Evolutionary conservation across 2,113 vertebrate genomes (phyloP).

Genomic region (Cepphus grylle): DNA sequence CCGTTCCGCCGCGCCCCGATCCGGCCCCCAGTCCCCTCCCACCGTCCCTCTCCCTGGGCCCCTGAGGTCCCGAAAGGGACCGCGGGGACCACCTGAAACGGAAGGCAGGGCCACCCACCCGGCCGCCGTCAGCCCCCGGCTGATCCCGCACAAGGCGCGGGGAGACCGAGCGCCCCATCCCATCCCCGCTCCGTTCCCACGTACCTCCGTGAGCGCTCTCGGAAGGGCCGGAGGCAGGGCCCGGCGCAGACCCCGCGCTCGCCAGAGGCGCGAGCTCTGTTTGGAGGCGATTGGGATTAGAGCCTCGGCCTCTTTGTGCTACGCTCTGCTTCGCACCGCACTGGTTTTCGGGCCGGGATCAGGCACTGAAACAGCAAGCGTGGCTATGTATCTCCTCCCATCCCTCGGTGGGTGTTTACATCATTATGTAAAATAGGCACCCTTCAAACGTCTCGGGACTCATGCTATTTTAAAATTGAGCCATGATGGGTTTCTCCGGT

Average conservation of each 20-base stretch:
- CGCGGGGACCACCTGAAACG: slow-evolving; percentile 70
- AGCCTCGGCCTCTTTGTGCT: slow-evolving; percentile 12
- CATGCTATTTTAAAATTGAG: slow-evolving; percentile 29
- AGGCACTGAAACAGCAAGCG: background rate
- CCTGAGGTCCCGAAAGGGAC: slow-evolving; percentile 66
- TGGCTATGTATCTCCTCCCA: slow-evolving; percentile 41
- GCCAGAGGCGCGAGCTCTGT: background rate
- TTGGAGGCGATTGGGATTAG: background rate
- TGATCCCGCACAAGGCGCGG: slow-evolving; percentile 45
- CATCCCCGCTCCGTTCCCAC: slow-evolving; percentile 46
- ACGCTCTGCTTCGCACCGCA: background rate
- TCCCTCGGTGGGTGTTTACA: slow-evolving; percentile 55
- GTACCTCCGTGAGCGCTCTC: slow-evolving; percentile 50
- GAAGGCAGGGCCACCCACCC: slow-evolving; percentile 71
- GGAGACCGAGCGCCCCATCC: slow-evolving; percentile 11
- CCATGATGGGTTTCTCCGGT: slow-evolving; percentile 7
- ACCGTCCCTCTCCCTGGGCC: slow-evolving; percentile 64
- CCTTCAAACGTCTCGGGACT: slow-evolving; percentile 13
- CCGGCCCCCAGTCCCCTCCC: slow-evolving; percentile 49
- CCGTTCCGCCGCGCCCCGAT: slow-evolving; percentile 12
- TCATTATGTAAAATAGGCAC: slow-evolving; percentile 40
- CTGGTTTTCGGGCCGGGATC: background rate
- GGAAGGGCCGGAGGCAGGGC: background rate
- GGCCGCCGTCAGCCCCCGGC: slow-evolving; percentile 46
- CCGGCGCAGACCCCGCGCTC: background rate